Base-by-base conservation (phyloP, 2,797 vertebrate genomes). In the Acipenser ruthenus region DNA sequence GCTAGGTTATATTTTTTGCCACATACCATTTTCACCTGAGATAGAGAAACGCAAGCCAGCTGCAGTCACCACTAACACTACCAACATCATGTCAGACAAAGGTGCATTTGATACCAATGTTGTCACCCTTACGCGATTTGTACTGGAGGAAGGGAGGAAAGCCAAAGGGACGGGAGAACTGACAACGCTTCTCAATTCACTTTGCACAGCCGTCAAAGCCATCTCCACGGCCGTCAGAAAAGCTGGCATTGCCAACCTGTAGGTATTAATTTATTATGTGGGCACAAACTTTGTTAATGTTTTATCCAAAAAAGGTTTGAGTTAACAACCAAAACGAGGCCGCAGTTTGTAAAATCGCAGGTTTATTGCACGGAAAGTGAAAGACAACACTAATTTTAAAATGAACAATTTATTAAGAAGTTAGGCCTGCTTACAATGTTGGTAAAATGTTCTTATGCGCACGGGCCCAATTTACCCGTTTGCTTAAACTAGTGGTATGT, bases 241-340 rank as follows among this genome's bases (percentile, higher is more conserved):
- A 66, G 89, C 89, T 1, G 89, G 89, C 62, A 87, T 91, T 68
- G 89, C 88, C 61, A 79, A 91, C 71, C 88, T 91, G 89, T 91
- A 72, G 87, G 89, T 89, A 68, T 52, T 7, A 50, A 37, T 37
- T 37, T 37, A 37, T 37, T 37, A 4, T 37, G 2, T 3, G 23
- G 23, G 23, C 23, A 37, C 23, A 37, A 37, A 37, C 23, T 37
- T 37, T 37, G 2, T 37, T 3, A 37, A 37, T 37, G 23, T 37
- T 37, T 37, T 37, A 37, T 37, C 23, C 23, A 37, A 37, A 37
- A 37, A 37, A 3, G 23, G 23, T 2, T 37, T 37, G 4, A 3
- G 23, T 4, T 37, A 37, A 37, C 23, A 37, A 37, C 23, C 1
- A 37, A 37, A 37, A 37, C 23, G 23, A 37, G 23, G 23, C 23